Evolutionary conservation across 2,888 invertebrate species (phyloP), one percentile per base, ranked within the genome.

Genomic region (Diaprepes abbreviatus): DNA sequence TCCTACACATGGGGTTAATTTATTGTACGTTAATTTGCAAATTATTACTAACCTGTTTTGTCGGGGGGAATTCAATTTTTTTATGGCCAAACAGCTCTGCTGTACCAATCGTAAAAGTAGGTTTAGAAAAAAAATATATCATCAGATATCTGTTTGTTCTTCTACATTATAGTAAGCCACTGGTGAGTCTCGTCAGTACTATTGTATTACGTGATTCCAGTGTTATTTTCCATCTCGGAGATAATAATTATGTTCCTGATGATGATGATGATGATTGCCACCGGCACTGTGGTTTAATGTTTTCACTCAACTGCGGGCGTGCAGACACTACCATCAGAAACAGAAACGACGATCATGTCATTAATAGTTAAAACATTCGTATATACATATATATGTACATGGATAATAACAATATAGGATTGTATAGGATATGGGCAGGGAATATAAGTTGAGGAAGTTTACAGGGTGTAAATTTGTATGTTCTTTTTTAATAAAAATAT

Each of bases 271-370:
- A 65, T 59, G 70, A 66, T 66, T 55, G 70, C 70, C 70, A 70
- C 70, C 66, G 70, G 70, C 70, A 38, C 66, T 60, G 60, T 48
- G 60, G 43, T 70, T 62, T 70, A 66, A 70, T 60, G 70, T 70
- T 70, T 70, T 70, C 70, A 66, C 66, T 70, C 66, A 43, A 54
- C 43, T 36, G 36, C 52, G 52, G 54, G 50, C 52, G 31, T 40
- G 60, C 52, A 43, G 45, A 57, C 55, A 60, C 60, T 38, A 59
- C 60, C 67, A 62, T 62, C 60, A 54, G 67, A 62, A 43, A 52
- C 62, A 67, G 55, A 55, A 67, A 62, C 67, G 67, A 52, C 36
- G 45, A 55, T 67, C 54, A 67, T 48, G 62, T 48, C 67, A 67
- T 67, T 67, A 67, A 36, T 24, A 45, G 35, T 65, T 57, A 66